These are phyloP conservation scores for Pangasius larnaudii DNA, from an alignment of 2,797 vertebrate species.

Conservation along the genomic window DNA sequence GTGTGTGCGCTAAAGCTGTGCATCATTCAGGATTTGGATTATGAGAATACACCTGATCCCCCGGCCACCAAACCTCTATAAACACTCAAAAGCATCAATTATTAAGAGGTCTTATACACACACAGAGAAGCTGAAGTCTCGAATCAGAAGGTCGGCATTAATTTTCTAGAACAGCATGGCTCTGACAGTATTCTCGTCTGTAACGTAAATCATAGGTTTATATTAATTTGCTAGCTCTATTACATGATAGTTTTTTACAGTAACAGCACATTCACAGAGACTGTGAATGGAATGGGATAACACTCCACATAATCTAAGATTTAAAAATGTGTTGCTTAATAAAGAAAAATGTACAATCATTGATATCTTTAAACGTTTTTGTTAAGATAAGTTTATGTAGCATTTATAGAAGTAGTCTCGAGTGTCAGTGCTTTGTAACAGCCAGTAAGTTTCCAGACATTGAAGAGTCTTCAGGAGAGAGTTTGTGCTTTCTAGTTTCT, in stretches of 20 bases:
- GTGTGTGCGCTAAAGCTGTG: neutral
- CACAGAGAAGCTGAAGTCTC: neutral
- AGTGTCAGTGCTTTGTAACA: neutral
- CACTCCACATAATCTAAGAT: neutral
- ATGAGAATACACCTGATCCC: neutral
- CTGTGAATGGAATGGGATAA: neutral
- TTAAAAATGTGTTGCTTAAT: neutral
- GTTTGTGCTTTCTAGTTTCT: neutral
- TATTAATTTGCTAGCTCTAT: neutral
- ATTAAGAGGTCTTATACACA: neutral
- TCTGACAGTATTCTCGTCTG: neutral
- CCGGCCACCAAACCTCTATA: neutral
- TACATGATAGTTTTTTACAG: neutral
- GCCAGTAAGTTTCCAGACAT: neutral
- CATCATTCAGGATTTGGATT: neutral
- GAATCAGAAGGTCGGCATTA: neutral
- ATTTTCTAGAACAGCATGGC: no score
- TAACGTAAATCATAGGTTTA: neutral
- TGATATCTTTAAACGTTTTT: neutral
- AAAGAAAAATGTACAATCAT: neutral
- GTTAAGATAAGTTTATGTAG: neutral
- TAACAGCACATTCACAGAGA: neutral
- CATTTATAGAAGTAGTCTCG: neutral
- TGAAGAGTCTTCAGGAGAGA: neutral
- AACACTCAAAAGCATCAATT: neutral